A percentile compares a stretch with the other conserved stretches of the same genome.
Evolutionary conservation across 2,888 invertebrate species (phyloP).

Genomic region (Scaptomyza flava): DNA sequence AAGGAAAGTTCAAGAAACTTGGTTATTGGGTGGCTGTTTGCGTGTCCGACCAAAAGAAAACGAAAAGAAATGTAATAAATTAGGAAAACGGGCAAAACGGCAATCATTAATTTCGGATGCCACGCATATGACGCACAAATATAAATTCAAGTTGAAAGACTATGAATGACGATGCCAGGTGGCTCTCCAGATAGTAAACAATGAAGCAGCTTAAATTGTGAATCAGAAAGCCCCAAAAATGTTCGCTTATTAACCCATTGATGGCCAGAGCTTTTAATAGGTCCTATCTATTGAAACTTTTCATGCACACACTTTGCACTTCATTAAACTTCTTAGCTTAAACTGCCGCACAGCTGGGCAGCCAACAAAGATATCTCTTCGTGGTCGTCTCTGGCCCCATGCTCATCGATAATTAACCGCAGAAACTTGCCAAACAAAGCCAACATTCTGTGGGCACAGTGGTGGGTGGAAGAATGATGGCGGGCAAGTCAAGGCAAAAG

Average conservation of each 20-base stretch:
- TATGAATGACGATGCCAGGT: constrained; percentile 28
- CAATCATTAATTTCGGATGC: constrained; percentile 68
- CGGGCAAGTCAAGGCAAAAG: constrained; percentile 10
- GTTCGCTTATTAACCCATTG: constrained; percentile 70
- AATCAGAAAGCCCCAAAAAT: constrained; percentile 17
- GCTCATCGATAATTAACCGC: constrained; percentile 76
- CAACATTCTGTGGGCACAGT: neutral
- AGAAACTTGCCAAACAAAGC: constrained; percentile 71
- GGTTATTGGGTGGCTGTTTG: constrained; percentile 44
- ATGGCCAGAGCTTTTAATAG: constrained; percentile 59
- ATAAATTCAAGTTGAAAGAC: constrained; percentile 55
- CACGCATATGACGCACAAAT: constrained; percentile 52
- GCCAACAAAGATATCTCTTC: constrained; percentile 36
- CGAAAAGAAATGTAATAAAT: constrained; percentile 69
- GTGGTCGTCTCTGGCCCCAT: constrained; percentile 36
- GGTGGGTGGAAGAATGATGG: neutral
- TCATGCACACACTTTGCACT: constrained; percentile 70
- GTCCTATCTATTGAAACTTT: constrained; percentile 48
- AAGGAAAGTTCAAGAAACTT: constrained; percentile 17
- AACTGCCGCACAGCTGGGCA: constrained; percentile 23
- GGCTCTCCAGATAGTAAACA: constrained; percentile 24
- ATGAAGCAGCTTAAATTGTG: constrained; percentile 26
- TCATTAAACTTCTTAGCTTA: constrained; percentile 74
- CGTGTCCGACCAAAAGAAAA: constrained; percentile 49
- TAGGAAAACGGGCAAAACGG: constrained; percentile 53